Conservation (phyloP, 2,888 invertebrate genomes). For the Apotomis betuletana region DNA sequence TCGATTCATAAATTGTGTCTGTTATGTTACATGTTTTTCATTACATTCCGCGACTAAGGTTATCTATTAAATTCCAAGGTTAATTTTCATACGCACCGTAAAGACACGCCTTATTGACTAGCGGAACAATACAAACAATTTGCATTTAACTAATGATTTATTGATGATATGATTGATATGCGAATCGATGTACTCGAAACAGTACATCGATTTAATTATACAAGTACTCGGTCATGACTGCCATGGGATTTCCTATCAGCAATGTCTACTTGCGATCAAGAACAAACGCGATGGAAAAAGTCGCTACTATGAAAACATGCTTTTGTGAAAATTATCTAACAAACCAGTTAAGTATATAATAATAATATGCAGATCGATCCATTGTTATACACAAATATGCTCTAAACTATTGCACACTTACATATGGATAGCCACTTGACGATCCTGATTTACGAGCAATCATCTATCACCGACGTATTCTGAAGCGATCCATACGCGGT, state of each 20-base stretch:
- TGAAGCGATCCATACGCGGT: slow-evolving; percentile 20
- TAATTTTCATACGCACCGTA: slow-evolving; percentile 42
- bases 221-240: background rate
- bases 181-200: background rate
- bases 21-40: background rate
- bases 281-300: too few relatives aligned
- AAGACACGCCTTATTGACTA: slow-evolving; percentile 41
- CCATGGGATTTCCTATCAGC: too few relatives aligned
- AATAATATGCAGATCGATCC: background rate
- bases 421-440: background rate
- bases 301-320: too few relatives aligned
- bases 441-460: slow-evolving; percentile 15
- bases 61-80: background rate
- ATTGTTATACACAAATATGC: slow-evolving; percentile 4
- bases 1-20: too few relatives aligned
- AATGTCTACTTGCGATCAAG: too few relatives aligned
- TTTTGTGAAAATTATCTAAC: too few relatives aligned
- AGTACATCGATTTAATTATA: background rate
- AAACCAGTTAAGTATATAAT: too few relatives aligned
- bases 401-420: background rate
- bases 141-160: slow-evolving; percentile 50
- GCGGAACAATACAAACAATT: slow-evolving; percentile 52
- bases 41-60: background rate
- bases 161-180: background rate
- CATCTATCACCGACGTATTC: slow-evolving; percentile 8